Evolutionary conservation across 2,888 invertebrate species (phyloP).

Genomic region (Dicyrtomina minuta): DNA sequence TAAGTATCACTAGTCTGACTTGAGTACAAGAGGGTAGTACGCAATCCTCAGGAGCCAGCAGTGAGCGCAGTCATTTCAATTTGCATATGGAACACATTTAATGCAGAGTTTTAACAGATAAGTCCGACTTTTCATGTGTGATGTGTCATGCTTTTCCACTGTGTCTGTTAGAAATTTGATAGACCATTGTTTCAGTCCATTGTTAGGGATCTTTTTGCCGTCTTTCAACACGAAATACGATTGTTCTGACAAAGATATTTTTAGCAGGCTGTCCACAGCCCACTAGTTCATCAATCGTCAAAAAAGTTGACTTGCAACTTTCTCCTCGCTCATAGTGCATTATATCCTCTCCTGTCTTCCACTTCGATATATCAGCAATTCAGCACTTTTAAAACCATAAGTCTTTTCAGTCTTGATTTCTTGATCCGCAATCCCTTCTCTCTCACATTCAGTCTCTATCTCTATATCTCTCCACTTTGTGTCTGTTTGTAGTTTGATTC

Average conservation of each 20-base stretch:
- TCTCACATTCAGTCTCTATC: neutral
- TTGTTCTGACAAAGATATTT: slow-evolving; percentile 29
- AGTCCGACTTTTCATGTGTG: slow-evolving; percentile 17
- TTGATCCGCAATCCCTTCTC: neutral
- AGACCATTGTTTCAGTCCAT: slow-evolving; percentile 34
- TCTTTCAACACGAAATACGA: slow-evolving; percentile 36
- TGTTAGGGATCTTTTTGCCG: slow-evolving; percentile 30
- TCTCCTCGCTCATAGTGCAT: too few relatives aligned
- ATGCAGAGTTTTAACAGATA: slow-evolving; percentile 8
- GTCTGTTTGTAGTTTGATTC: too few relatives aligned
- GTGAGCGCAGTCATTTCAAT: too few relatives aligned
- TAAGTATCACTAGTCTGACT: too few relatives aligned
- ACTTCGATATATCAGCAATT: too few relatives aligned
- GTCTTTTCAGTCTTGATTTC: neutral
- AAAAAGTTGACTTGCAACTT: slow-evolving; percentile 26
- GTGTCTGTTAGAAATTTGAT: slow-evolving; percentile 33
- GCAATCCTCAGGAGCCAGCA: too few relatives aligned
- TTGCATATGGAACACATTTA: neutral
- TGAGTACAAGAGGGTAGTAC: too few relatives aligned
- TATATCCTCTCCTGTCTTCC: too few relatives aligned
- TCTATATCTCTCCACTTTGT: neutral
- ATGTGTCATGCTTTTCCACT: slow-evolving; percentile 29
- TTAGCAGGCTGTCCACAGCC: slow-evolving; percentile 15
- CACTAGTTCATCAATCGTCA: slow-evolving; percentile 23
- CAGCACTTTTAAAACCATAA: neutral